phyloP scores from a whole-genome alignment of 2,113 vertebrate genomes.

The Seriola aureovittata region DNA sequence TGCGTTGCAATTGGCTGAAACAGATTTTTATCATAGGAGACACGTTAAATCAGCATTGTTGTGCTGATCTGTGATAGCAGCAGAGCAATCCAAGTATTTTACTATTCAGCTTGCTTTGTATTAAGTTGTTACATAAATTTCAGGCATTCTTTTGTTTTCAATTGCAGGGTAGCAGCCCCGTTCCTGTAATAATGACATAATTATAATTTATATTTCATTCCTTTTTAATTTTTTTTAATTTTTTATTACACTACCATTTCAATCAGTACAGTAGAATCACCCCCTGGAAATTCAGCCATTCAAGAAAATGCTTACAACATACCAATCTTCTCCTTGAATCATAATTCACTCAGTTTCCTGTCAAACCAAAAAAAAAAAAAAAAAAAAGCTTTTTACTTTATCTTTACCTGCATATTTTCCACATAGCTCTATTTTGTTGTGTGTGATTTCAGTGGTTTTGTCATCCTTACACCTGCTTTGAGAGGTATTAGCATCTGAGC shows the following conservation, averaged over 20 bases:
- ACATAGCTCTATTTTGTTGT: not conserved
- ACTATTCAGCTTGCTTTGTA: no score
- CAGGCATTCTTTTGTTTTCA: not conserved
- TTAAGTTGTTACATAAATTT: no score
- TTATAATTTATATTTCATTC: not conserved
- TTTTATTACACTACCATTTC: not conserved
- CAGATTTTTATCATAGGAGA: no score
- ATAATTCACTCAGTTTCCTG: not conserved
- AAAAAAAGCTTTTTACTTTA: not conserved
- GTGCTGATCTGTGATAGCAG: no score
- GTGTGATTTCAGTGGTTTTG: not conserved
- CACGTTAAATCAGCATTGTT: no score
- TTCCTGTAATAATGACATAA: not conserved
- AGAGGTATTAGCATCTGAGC: not conserved
- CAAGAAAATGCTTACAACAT: not conserved
- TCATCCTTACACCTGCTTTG: not conserved
- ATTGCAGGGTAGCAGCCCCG: not conserved
- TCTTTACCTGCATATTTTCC: slow-evolving; percentile 8
- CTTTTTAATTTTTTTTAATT: not conserved
- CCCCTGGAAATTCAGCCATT: not conserved
- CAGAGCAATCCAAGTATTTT: no score
- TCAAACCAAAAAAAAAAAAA: no score
- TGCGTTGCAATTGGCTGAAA: no score
- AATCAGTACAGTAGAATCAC: not conserved
- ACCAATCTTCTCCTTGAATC: not conserved